Evolutionary conservation across 1,140 invertebrate genomes (phyloP).

Genomic region (Drosophila novamexicana): DNA sequence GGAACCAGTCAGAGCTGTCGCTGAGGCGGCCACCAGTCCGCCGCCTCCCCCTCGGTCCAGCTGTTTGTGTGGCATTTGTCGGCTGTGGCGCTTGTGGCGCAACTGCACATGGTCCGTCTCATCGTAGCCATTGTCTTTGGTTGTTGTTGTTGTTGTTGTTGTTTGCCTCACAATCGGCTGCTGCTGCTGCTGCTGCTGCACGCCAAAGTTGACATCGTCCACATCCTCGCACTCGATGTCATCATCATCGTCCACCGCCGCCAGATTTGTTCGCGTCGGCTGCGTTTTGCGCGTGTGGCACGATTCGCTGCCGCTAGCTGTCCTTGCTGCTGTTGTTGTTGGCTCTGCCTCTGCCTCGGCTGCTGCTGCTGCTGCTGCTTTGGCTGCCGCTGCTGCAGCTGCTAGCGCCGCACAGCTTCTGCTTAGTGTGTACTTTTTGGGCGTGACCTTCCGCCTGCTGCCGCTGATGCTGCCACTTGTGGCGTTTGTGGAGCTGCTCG

Average conservation of each 20-base stretch:
- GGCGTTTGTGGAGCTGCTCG: constrained; percentile 51
- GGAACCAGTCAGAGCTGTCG: constrained; percentile 32
- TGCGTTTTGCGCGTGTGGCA: constrained; percentile 54
- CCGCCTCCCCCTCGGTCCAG: constrained; percentile 47
- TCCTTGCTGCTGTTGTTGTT: constrained; percentile 12
- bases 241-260: constrained; percentile 73
- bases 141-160: constrained; percentile 44
- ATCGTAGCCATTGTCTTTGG: constrained; percentile 77
- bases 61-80: constrained; percentile 54
- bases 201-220: constrained; percentile 72
- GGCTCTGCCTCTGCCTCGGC: constrained; percentile 8
- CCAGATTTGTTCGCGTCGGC: constrained; percentile 69
- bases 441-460: constrained; percentile 67
- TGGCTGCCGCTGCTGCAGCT: constrained; percentile 28
- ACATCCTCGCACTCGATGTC: constrained; percentile 73
- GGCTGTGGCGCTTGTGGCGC: constrained; percentile 67
- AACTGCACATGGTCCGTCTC: constrained; percentile 78
- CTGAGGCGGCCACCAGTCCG: not conserved
- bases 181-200: constrained; percentile 50
- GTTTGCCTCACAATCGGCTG: constrained; percentile 50
- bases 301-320: constrained; percentile 8
- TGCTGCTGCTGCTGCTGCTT: constrained; percentile 10
- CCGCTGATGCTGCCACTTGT: not conserved
- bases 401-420: constrained; percentile 60
- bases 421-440: constrained; percentile 69